phyloP scores from a whole-genome alignment of 2,888 invertebrate genomes.

The Pseudococcus longispinus region DNA sequence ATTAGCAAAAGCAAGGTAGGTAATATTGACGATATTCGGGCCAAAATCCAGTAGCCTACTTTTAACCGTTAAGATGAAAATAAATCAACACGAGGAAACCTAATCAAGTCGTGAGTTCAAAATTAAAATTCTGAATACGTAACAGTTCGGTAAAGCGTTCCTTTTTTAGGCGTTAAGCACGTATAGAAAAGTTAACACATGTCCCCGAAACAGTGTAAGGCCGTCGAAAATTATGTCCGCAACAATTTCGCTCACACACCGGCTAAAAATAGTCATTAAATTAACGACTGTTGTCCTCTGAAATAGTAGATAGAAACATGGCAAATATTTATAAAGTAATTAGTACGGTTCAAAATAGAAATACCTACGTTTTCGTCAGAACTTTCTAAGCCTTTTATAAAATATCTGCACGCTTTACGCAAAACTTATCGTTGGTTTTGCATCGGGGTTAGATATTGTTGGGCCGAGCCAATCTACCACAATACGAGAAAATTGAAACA shows the following conservation, averaged over 20 bases:
- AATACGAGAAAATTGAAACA: not conserved
- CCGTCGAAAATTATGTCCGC: slow-evolving; percentile 1
- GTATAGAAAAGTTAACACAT: not conserved
- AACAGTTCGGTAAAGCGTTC: not conserved
- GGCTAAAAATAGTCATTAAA: slow-evolving; percentile 23
- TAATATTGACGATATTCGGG: not conserved
- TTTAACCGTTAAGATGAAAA: not conserved
- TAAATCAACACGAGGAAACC: not conserved
- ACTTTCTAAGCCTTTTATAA: slow-evolving; percentile 13
- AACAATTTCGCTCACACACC: slow-evolving; percentile 4
- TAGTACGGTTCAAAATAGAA: slow-evolving; percentile 4
- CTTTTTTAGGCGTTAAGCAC: slow-evolving; percentile 8
- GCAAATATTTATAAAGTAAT: slow-evolving; percentile 28
- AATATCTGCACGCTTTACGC: not conserved
- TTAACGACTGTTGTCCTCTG: slow-evolving; percentile 12
- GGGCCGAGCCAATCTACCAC: not conserved
- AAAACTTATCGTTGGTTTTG: not conserved
- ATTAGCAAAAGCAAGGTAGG: too few species aligned
- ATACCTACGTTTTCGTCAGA: not conserved
- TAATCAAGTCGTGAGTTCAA: not conserved
- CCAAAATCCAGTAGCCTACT: not conserved
- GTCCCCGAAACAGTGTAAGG: not conserved
- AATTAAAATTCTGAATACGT: slow-evolving; percentile 12
- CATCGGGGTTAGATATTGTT: not conserved
- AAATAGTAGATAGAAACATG: slow-evolving; percentile 12